Conservation (phyloP, 2,797 vertebrate genomes). For the Enteromius mattozi region DNA sequence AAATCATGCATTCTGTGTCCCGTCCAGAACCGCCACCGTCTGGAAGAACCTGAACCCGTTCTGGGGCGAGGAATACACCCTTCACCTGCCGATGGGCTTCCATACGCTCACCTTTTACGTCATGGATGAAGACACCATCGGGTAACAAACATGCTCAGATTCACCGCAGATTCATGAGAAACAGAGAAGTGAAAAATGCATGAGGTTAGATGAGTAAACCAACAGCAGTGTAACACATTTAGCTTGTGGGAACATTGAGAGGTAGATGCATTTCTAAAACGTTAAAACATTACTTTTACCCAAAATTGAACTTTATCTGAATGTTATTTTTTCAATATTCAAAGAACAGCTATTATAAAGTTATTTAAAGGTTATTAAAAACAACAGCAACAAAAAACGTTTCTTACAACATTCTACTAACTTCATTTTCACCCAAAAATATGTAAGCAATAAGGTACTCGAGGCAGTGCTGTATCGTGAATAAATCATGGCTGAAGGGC, state of each 20-base stretch:
- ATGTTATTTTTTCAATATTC: not conserved
- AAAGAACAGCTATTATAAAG: not conserved
- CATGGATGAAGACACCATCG: slow-evolving; percentile 91
- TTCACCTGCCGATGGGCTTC: slow-evolving; percentile 88
- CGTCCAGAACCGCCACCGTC: slow-evolving; percentile 85
- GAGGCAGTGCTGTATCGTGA: too few relatives aligned
- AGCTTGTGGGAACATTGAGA: not conserved
- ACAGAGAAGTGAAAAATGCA: not conserved
- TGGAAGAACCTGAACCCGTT: slow-evolving; percentile 93
- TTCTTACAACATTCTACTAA: not conserved
- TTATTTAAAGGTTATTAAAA: too few relatives aligned
- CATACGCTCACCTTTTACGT: slow-evolving; percentile 85
- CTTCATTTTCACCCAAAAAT: not conserved
- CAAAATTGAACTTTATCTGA: not conserved
- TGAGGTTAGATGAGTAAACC: not conserved
- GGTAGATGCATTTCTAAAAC: too few relatives aligned
- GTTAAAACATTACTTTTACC: not conserved
- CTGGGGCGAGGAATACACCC: slow-evolving; percentile 91
- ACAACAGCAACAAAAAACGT: not conserved
- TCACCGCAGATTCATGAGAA: not conserved
- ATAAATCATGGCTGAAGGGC: too few relatives aligned
- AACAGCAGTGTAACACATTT: not conserved
- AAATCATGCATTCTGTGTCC: not conserved
- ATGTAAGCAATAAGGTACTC: too few relatives aligned
- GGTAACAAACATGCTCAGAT: slow-evolving; percentile 71